Conservation (phyloP, 2,797 vertebrate species). For the Podargus strigoides region DNA sequence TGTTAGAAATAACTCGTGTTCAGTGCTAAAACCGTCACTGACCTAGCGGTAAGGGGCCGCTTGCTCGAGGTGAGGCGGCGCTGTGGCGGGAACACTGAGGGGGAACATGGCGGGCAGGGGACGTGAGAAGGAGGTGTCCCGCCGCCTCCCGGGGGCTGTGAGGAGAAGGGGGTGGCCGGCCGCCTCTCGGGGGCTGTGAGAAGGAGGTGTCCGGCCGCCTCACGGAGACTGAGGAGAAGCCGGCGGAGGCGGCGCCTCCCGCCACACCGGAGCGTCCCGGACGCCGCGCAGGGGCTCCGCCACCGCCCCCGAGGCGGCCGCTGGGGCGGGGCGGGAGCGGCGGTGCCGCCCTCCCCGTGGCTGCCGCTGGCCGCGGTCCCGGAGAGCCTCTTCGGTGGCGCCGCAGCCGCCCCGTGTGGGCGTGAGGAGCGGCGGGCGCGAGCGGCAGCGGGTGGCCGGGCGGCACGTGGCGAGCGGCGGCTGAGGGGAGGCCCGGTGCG, state of each 20-base stretch:
- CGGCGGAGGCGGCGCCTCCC: fast-evolving
- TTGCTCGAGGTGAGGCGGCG: background rate
- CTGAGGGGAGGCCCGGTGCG: background rate
- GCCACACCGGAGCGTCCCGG: fast-evolving
- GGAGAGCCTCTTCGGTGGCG: too few species aligned
- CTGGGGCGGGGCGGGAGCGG: background rate
- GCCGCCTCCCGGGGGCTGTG: too few species aligned
- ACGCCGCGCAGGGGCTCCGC: background rate
- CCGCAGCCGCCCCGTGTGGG: background rate
- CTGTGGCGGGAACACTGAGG: background rate
- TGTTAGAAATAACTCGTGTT: background rate
- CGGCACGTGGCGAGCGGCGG: background rate
- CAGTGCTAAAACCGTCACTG: background rate
- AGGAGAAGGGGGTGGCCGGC: background rate
- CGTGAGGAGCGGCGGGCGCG: background rate
- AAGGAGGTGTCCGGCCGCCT: background rate
- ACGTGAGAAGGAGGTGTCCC: background rate
- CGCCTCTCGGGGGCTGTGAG: background rate
- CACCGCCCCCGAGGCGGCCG: background rate
- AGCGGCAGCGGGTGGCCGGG: background rate
- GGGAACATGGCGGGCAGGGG: background rate
- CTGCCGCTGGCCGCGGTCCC: too few species aligned
- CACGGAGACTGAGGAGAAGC: fast-evolving
- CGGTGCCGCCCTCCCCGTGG: background rate
- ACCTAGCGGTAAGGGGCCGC: too few species aligned